phyloP scores from a whole-genome alignment of 1,140 invertebrate species.

The Campoletis sonorensis region DNA sequence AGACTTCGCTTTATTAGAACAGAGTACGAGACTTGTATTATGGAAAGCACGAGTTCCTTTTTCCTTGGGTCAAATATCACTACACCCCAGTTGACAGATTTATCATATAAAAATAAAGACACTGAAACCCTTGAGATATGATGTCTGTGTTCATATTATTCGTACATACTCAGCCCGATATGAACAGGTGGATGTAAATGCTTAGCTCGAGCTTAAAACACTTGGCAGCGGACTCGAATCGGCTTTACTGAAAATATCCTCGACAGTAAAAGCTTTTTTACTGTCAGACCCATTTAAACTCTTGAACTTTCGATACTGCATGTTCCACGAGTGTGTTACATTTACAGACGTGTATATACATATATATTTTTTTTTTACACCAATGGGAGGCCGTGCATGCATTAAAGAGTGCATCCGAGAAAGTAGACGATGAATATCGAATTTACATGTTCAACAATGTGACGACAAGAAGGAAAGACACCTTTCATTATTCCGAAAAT shows the following conservation, averaged over 20 bases:
- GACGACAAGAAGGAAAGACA: background rate
- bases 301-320: conserved; percentile 21
- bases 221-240: background rate
- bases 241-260: background rate
- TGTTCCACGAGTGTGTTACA: background rate
- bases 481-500: background rate
- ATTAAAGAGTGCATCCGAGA: background rate
- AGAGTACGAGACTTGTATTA: conserved; percentile 16
- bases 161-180: background rate
- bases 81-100: background rate
- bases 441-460: background rate
- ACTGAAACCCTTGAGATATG: background rate
- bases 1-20: conserved; percentile 28
- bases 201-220: conserved; percentile 1
- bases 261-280: conserved; percentile 4
- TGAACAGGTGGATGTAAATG: background rate
- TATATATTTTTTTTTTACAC: background rate
- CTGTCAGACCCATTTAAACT: conserved; percentile 22
- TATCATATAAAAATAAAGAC: conserved; percentile 14
- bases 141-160: background rate
- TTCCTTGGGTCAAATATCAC: background rate
- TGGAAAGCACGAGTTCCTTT: background rate
- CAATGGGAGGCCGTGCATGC: background rate
- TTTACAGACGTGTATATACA: background rate
- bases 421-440: background rate